Evolutionary conservation across 2,113 vertebrate genomes (phyloP).

Genomic region (Microcebus griseorufus): DNA sequence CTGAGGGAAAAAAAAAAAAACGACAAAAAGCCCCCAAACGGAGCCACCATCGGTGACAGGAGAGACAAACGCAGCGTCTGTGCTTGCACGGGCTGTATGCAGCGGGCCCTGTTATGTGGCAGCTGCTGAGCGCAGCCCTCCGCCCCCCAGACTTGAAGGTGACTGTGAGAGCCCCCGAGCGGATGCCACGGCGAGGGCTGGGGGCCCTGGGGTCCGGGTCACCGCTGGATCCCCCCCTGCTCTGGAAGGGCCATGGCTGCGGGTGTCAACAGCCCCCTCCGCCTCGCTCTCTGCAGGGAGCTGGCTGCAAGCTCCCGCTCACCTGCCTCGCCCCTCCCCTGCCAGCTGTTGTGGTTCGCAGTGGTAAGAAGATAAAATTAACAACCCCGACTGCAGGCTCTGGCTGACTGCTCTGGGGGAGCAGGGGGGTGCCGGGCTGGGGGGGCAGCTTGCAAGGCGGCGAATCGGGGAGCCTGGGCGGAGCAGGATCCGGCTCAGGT

Average conservation of each 20-base stretch:
- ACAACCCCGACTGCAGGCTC: conserved; percentile 28
- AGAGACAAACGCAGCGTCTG: not conserved
- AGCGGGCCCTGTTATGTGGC: not conserved
- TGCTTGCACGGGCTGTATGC: not conserved
- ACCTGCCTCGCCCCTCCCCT: conserved; percentile 38
- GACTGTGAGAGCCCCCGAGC: rapidly evolving
- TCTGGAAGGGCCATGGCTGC: rapidly evolving
- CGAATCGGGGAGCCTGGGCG: not conserved
- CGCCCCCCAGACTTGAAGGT: not conserved
- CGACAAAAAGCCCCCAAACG: not conserved
- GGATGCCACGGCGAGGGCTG: rapidly evolving
- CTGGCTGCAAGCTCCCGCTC: not conserved
- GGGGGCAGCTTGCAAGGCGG: not conserved
- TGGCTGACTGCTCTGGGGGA: conserved; percentile 17
- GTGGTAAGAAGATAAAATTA: conserved; percentile 50
- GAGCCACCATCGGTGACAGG: not conserved
- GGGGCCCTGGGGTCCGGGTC: not conserved
- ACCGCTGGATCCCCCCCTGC: not conserved
- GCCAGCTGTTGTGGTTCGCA: conserved; percentile 11
- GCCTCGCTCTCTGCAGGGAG: not conserved
- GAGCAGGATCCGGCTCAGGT: not conserved
- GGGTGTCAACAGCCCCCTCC: not conserved
- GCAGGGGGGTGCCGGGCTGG: rapidly evolving
- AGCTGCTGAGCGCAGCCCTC: not conserved
- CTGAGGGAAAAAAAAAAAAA: not conserved